These are phyloP conservation scores for Pandemis heparana DNA, from an alignment of 2,888 invertebrate genomes.

Conservation along the genomic window DNA sequence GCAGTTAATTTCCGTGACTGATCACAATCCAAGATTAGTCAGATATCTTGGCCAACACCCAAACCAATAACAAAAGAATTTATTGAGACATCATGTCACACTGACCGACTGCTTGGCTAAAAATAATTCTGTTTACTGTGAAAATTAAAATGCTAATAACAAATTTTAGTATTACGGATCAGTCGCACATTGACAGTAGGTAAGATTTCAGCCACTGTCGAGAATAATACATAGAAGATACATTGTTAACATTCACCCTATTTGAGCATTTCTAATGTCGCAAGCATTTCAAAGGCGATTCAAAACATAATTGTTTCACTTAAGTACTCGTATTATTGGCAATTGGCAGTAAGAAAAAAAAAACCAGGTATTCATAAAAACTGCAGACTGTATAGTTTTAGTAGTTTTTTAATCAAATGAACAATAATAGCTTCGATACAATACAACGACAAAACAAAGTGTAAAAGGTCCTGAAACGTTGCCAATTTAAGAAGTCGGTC, in stretches of 20 bases:
- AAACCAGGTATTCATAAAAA: too few relatives aligned
- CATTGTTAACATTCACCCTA: too few relatives aligned
- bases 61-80: conserved; percentile 35
- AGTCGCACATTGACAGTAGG: background rate
- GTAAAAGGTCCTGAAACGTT: conserved; percentile 63
- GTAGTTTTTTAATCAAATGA: too few relatives aligned
- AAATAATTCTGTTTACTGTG: conserved; percentile 19
- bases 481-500: conserved; percentile 76
- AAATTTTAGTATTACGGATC: background rate
- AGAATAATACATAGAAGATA: too few relatives aligned
- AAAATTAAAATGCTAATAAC: background rate
- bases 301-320: too few relatives aligned
- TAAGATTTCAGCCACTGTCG: background rate
- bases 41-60: conserved; percentile 30
- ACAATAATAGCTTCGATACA: conserved; percentile 5
- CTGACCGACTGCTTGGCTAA: conserved; percentile 21
- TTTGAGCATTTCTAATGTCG: too few relatives aligned
- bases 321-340: too few relatives aligned
- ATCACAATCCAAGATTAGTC: conserved; percentile 33
- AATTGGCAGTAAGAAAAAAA: too few relatives aligned
- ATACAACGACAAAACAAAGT: conserved; percentile 46
- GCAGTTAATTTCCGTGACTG: conserved; percentile 31
- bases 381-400: too few relatives aligned
- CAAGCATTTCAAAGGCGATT: too few relatives aligned
- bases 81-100: conserved; percentile 39